phyloP scores from a whole-genome alignment of 1,140 invertebrate species.

The Dermatophagoides farinae region DNA sequence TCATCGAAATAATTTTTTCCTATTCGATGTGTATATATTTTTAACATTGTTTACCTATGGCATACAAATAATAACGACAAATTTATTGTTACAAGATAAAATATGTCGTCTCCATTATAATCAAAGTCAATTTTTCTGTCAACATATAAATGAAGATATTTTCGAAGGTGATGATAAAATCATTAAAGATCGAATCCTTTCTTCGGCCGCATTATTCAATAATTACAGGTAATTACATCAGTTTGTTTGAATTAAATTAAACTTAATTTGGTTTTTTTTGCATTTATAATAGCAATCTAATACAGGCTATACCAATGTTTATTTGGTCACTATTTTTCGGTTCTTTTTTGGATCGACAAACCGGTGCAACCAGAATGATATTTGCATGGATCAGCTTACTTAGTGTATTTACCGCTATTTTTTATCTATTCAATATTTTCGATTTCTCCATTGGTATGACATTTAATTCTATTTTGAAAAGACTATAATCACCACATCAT shows the following conservation, averaged over 20 bases:
- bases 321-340: slow-evolving; percentile 5
- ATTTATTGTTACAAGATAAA: neutral
- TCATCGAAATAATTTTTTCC: neutral
- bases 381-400: neutral
- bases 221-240: neutral
- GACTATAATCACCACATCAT: no score
- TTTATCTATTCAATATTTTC: neutral
- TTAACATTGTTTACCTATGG: neutral
- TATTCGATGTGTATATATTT: neutral
- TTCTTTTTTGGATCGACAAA: neutral
- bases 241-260: neutral
- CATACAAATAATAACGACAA: neutral
- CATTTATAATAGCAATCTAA: neutral
- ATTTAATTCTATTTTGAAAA: neutral
- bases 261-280: neutral
- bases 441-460: neutral
- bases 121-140: neutral
- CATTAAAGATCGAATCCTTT: neutral
- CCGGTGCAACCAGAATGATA: neutral
- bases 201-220: neutral
- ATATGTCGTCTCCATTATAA: neutral
- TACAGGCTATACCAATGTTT: neutral
- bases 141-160: neutral
- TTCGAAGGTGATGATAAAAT: neutral
- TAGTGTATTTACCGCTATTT: neutral